A percentile compares a stretch with the other conserved stretches of the same genome.
Evolutionary conservation across 2,113 vertebrate genomes (phyloP).

Genomic region (Alectura lathami): DNA sequence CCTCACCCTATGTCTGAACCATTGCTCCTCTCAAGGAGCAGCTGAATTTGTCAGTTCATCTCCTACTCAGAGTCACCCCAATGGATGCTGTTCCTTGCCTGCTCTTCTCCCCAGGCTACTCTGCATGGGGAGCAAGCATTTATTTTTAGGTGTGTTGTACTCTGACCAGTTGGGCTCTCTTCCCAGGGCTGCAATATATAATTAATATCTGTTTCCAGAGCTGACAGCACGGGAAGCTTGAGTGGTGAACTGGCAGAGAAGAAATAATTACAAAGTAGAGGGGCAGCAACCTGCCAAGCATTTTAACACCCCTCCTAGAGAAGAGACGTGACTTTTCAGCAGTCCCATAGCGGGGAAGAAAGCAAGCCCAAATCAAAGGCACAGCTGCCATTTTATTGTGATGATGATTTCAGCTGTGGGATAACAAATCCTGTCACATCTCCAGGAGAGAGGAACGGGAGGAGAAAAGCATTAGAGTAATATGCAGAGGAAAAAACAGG

Average conservation of each 20-base stretch:
- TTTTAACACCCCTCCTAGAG: not conserved
- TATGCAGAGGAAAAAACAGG: accelerated
- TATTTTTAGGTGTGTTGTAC: constrained; percentile 51
- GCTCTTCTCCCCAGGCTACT: constrained; percentile 8
- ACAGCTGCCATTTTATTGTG: not conserved
- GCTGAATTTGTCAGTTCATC: not conserved
- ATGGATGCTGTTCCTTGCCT: not conserved
- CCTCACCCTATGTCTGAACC: not conserved
- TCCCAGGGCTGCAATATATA: constrained; percentile 18
- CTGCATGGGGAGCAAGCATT: constrained; percentile 13
- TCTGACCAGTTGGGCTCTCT: not conserved
- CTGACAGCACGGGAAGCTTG: constrained; percentile 18
- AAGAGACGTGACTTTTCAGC: not conserved
- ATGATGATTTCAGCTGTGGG: not conserved
- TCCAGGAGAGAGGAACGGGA: not conserved
- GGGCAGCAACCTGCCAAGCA: constrained; percentile 3
- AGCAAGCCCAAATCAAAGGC: not conserved
- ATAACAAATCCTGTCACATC: not conserved
- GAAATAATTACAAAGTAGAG: not conserved
- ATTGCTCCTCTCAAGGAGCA: not conserved
- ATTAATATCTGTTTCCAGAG: constrained; percentile 38
- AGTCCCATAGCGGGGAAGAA: not conserved
- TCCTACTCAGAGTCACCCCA: not conserved
- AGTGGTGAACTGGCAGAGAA: constrained; percentile 19
- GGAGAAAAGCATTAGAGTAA: not conserved